A percentile compares a stretch with the other conserved stretches of the same genome.
phyloP scores from a whole-genome alignment of 2,888 invertebrate genomes.

The Leucoma salicis region DNA sequence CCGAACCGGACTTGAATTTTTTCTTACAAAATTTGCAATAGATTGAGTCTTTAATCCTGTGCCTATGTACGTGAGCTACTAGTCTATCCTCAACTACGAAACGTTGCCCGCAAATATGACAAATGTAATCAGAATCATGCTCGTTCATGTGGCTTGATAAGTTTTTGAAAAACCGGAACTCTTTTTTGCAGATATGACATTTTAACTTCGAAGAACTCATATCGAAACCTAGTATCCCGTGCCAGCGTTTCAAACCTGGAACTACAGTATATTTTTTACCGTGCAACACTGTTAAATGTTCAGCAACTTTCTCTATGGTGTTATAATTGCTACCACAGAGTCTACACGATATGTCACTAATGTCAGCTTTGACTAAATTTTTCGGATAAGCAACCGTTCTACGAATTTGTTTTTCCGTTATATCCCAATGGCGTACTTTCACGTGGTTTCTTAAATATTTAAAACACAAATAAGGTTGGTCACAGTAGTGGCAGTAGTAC shows the following conservation, averaged over 20 bases:
- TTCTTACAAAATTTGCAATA: neutral
- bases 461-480: slow-evolving; percentile 18
- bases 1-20: neutral
- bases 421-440: slow-evolving; percentile 4
- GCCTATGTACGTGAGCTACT: slow-evolving; percentile 21
- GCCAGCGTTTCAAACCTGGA: slow-evolving; percentile 22
- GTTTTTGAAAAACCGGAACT: slow-evolving; percentile 37
- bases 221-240: slow-evolving; percentile 34
- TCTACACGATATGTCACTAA: slow-evolving; percentile 31
- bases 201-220: slow-evolving; percentile 26
- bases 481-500: slow-evolving; percentile 32
- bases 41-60: neutral
- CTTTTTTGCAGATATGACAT: slow-evolving; percentile 29
- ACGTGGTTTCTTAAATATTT: slow-evolving; percentile 19
- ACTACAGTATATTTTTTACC: slow-evolving; percentile 22
- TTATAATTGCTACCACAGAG: slow-evolving; percentile 22
- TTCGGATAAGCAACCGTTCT: slow-evolving; percentile 13
- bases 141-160: slow-evolving; percentile 51
- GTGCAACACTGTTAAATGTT: slow-evolving; percentile 22
- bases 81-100: slow-evolving; percentile 33
- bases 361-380: slow-evolving; percentile 33
- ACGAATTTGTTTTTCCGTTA: slow-evolving; percentile 7
- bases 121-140: slow-evolving; percentile 47
- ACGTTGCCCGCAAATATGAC: slow-evolving; percentile 51
- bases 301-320: slow-evolving; percentile 25